Evolutionary conservation across 1,140 invertebrate species (phyloP).

Genomic region (Helicorthomorpha holstii): DNA sequence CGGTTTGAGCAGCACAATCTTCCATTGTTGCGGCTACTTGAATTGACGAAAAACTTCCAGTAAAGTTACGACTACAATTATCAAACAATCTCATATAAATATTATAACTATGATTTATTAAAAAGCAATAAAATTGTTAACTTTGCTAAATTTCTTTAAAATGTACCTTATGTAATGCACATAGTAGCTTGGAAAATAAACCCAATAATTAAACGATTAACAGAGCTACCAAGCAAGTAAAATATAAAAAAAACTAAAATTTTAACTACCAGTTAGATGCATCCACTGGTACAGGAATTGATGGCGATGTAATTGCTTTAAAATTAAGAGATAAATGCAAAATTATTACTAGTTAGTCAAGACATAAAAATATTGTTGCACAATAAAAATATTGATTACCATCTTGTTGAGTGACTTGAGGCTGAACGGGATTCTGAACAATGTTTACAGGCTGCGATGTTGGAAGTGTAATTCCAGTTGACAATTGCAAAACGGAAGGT

Average conservation of each 20-base stretch:
- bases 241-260: too few relatives aligned
- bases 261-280: neutral
- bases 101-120: neutral
- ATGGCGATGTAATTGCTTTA: neutral
- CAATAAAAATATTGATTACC: neutral
- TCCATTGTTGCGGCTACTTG: neutral
- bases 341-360: neutral
- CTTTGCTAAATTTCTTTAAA: neutral
- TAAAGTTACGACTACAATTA: neutral
- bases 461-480: constrained; percentile 1
- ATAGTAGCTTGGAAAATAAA: neutral
- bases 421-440: neutral
- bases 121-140: neutral
- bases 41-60: constrained; percentile 4
- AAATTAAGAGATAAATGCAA: neutral
- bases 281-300: neutral
- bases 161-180: constrained; percentile 3
- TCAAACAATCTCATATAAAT: neutral
- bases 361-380: neutral
- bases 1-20: constrained; percentile 6
- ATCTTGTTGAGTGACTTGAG: neutral
- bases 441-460: neutral
- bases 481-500: constrained; percentile 35
- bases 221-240: too few relatives aligned
- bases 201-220: too few relatives aligned